phyloP scores from a whole-genome alignment of 23 tunicate genomes.

The Botrylloides violaceus region DNA sequence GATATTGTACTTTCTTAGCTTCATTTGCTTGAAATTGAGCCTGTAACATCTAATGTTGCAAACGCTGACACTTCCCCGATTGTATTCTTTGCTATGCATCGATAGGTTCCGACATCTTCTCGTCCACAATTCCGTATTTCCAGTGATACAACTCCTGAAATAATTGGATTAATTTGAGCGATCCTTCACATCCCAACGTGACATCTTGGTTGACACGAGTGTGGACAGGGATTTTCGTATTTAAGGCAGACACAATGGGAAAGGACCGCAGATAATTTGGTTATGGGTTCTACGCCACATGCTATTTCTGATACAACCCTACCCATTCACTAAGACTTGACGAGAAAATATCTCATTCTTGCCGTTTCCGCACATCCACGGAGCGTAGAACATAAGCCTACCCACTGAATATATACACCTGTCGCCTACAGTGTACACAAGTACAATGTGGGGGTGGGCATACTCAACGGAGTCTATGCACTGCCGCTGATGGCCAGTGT shows the following conservation, averaged over 20 bases:
- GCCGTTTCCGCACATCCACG: too few species aligned
- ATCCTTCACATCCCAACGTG: neutral
- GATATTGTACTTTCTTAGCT: too few species aligned
- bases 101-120: conserved; percentile 81
- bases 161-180: too few species aligned
- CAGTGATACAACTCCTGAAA: conserved; percentile 37
- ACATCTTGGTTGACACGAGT: neutral
- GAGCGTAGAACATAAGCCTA: neutral
- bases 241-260: neutral
- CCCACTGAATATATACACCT: neutral
- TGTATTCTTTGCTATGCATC: conserved; percentile 51
- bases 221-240: neutral
- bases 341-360: too few species aligned
- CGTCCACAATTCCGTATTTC: conserved; percentile 60
- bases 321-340: too few species aligned
- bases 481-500: neutral
- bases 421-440: neutral
- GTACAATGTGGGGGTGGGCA: neutral
- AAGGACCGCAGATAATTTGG: too few species aligned
- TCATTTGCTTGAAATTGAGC: conserved; percentile 25
- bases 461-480: too few species aligned
- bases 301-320: too few species aligned
- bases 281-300: too few species aligned
- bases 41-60: conserved; percentile 83
- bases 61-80: conserved; percentile 87